phyloP scores from a whole-genome alignment of 2,888 invertebrate species.

The Lithophane leautieri region DNA sequence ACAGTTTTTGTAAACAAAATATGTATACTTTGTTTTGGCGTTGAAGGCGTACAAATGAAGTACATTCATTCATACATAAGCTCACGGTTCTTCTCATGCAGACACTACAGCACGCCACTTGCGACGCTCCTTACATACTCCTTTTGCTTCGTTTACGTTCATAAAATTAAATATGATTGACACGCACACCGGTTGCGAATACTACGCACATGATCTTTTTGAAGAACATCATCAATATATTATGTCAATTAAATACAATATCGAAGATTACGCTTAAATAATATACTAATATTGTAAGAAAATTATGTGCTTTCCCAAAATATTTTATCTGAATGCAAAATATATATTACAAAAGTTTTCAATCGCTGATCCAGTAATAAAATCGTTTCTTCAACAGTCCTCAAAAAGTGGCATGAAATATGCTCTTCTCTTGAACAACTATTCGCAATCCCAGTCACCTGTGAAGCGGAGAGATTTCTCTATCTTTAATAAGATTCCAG shows the following conservation, averaged over 20 bases:
- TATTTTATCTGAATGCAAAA: neutral
- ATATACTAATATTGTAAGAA: too few species aligned
- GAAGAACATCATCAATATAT: neutral
- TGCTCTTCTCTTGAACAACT: neutral
- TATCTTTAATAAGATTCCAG: conserved; percentile 38
- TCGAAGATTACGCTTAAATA: too few species aligned
- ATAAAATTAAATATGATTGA: neutral
- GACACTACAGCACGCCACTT: too few species aligned
- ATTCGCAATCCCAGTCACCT: conserved; percentile 11
- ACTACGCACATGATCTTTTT: neutral
- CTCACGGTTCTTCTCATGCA: too few species aligned
- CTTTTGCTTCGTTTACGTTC: neutral
- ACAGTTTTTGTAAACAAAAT: neutral
- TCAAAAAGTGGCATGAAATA: conserved; percentile 7
- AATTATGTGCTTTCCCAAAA: too few species aligned
- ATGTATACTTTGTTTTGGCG: neutral
- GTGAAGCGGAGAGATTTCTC: conserved; percentile 30
- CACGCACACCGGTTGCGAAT: neutral
- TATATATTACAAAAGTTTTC: neutral
- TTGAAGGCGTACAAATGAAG: neutral
- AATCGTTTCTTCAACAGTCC: neutral
- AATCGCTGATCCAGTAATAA: neutral
- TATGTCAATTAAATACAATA: too few species aligned
- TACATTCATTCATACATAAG: too few species aligned
- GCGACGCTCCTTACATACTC: too few species aligned